phyloP scores from a whole-genome alignment of 2,113 vertebrate species.

The Cichladusa arquata region DNA sequence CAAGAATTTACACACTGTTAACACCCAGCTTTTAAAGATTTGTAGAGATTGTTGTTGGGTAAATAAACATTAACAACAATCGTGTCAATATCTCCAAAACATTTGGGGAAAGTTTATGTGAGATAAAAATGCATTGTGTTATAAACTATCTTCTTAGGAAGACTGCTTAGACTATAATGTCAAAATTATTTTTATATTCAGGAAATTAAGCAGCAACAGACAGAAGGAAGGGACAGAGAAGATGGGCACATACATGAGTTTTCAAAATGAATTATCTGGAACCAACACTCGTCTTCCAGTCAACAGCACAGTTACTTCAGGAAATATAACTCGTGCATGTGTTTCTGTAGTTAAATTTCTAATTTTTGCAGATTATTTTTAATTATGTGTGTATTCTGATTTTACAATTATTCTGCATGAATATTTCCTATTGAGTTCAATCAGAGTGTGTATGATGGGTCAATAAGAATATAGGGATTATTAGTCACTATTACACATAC shows the following conservation, averaged over 20 bases:
- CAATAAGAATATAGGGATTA: constrained; percentile 42
- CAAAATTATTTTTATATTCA: not conserved
- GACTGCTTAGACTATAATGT: not conserved
- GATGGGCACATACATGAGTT: not conserved
- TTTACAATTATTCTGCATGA: constrained; percentile 27
- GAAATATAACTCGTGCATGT: not conserved
- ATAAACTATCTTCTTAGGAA: not conserved
- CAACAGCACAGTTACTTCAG: not conserved
- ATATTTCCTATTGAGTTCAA: constrained; percentile 12
- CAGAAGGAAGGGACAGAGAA: not conserved
- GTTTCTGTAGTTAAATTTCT: not conserved
- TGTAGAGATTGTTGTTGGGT: not conserved
- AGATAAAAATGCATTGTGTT: not conserved
- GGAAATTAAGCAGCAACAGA: not conserved
- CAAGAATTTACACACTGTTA: constrained; percentile 42
- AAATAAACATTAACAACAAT: not conserved
- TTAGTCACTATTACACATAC: constrained; percentile 35
- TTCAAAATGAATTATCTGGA: not conserved
- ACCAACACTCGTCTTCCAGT: not conserved
- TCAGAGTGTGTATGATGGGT: constrained; percentile 16
- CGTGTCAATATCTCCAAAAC: not conserved
- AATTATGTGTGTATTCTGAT: constrained; percentile 7
- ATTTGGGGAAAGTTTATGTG: not conserved
- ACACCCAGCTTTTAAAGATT: constrained; percentile 26
- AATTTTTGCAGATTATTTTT: not conserved